Base-by-base conservation (phyloP, 1,140 invertebrate genomes). In the Drosophila ercepeae region DNA sequence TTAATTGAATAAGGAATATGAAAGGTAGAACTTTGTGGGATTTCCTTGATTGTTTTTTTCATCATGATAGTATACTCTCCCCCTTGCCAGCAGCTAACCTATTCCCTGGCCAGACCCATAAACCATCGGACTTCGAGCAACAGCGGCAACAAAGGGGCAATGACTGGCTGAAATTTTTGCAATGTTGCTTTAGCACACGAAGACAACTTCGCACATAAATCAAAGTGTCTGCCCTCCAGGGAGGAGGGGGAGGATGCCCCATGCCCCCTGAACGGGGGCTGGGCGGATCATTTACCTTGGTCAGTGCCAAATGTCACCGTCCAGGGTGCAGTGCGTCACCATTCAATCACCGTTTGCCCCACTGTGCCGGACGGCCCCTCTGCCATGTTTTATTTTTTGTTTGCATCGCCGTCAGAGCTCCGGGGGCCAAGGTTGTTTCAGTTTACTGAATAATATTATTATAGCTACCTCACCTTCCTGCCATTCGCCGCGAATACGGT, bases 151-250 rank as follows among this genome's bases (percentile, higher is more conserved):
- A 83, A 78, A 59, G 69, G 78, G 75, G 64, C 79, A 83, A 83
- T 83, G 78, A 83, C 78, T 83, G 78, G 79, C 79, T 67, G 58
- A 61, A 84, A 78, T 58, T 46, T 55, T 57, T 52, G 64, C 64
- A 67, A 67, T 67, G 46, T 16, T 65, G 46, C 63, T 51, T 65
- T 53, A 53, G 39, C 60, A 36, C 64, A 67, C 41, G 73, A 81
- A 73, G 58, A 78, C 68, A 63, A 77, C 73, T 83, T 83, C 64
- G 79, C 64, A 84, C 78, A 83, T 84, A 84, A 83, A 84, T 84
- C 79, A 83, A 61, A 71, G 67, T 60, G 16, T 3, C 64, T n/a
- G 27, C 6, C 19, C 58, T 16, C 21, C 7, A n/a, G 16, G 9
- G 19, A 4, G 45, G 25, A 9, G 29, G 2, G 13, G 44, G 13